phyloP scores from a whole-genome alignment of 2,113 vertebrate species.

The Notarius quadriscutis region DNA sequence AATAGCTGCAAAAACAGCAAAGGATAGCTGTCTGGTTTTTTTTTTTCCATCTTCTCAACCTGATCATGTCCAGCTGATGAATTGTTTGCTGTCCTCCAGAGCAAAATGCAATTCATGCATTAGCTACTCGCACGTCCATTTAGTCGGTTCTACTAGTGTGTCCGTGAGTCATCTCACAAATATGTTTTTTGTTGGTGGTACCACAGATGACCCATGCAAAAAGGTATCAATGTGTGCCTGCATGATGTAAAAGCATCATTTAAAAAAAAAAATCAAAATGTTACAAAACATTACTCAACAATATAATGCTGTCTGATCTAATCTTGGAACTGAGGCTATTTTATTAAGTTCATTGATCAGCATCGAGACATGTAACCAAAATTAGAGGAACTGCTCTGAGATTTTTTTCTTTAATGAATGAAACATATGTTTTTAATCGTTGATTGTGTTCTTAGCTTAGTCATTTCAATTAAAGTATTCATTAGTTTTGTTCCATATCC shows the following conservation, averaged over 20 bases:
- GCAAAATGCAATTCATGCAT: too few relatives aligned
- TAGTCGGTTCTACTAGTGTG: too few relatives aligned
- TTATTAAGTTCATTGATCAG: background rate
- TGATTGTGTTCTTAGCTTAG: background rate
- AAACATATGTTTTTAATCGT: background rate
- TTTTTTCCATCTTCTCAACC: too few relatives aligned
- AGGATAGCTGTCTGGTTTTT: too few relatives aligned
- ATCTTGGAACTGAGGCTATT: background rate
- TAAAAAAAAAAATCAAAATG: background rate
- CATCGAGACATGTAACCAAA: background rate
- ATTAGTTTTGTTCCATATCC: background rate
- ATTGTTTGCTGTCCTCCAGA: too few relatives aligned
- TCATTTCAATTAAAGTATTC: background rate
- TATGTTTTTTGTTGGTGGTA: too few relatives aligned
- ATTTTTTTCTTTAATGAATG: background rate
- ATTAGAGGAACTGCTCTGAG: background rate
- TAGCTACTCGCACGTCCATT: too few relatives aligned
- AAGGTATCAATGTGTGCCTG: too few relatives aligned
- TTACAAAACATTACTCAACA: background rate
- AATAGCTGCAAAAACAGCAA: too few relatives aligned
- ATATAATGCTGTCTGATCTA: background rate
- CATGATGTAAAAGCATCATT: background rate
- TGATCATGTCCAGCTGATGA: too few relatives aligned
- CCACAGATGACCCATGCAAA: too few relatives aligned
- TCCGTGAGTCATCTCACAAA: too few relatives aligned